Evolutionary conservation across 2,888 invertebrate species (phyloP), one percentile per base, ranked within the genome.

Genomic region (Stenurella melanura): DNA sequence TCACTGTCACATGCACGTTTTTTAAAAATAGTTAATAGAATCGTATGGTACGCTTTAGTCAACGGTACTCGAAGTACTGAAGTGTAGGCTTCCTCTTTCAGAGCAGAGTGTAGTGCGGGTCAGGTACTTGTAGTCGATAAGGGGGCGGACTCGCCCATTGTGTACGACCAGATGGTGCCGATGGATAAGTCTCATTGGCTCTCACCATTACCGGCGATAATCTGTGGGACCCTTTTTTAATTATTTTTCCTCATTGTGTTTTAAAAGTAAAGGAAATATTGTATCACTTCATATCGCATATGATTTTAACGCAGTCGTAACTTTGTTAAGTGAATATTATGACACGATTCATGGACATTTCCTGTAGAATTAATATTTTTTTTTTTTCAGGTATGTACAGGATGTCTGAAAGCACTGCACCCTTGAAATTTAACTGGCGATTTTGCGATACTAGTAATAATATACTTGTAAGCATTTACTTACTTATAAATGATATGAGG

Each of bases 51-150:
- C 70, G 60, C 18, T 42, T 70, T 21, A 17, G 30, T 19, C 70
- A 70, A 70, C 70, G 70, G 70, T 70, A 70, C 70, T 64, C 57
- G 61, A 63, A 50, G 74, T 74, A 74, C 69, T 74, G 73, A 76
- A 77, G 60, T 56, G 68, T 69, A 38, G 76, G 78, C 70, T 77
- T 77, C 73, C 79, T 73, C 75, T 76, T 77, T 73, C 60, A 66
- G 58, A 56, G 26, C 60, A 42, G 75, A 73, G 78, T 73, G 78
- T 81, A 79, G 81, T 74, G 81, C 82, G 80, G 82, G 81, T 82
- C 82, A 80, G 81, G 81, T 79, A 81, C 83, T 78, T 63, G 57
- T 15, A 15, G 60, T 19, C 12, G 56, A 15, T 5, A 9, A 50
- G 72, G 77, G 73, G 57, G n/a, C 72, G 78, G 54, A 80, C 76